Evolutionary conservation across 2,888 invertebrate species (phyloP), one percentile per base, ranked within the genome.

Genomic region (Neoaliturus tenellus): DNA sequence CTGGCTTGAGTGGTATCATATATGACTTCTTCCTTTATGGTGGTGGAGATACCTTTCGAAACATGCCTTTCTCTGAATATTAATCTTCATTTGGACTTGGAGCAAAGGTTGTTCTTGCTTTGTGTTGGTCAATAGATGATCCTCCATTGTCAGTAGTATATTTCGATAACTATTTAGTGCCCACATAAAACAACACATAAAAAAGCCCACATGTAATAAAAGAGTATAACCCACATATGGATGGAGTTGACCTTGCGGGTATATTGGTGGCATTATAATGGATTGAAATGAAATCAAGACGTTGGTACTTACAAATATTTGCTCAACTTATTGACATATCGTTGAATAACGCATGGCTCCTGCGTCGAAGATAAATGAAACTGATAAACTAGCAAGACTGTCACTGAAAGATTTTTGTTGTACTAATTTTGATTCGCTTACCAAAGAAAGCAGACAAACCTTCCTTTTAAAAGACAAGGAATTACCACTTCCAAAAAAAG

Each of bases 11-110:
- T 51, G 89, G 89, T 0, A 88, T 89, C 39, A 88, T 88, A n/a
- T 89, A 89, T 80, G 89, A 89, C 82, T 89, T 89, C 84, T 28
- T 89, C 6, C 51, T 88, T 20, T 89, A 89, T 83, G 87, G 86
- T 33, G 89, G 88, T 6, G 87, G 88, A 44, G 88, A 87, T 20
- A 89, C 88, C 14, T 89, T 89, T 73, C 82, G 86, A 62, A 80
- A 44, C n/a, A 82, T 48, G 33, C 2, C 33, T 23, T 88, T 89
- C 69, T 85, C 88, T 73, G 86, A 86, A 48, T 20, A 88, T 51
- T 83, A 85, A 81, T 86, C 51, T 8, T 80, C 85, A 17, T 28
- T 88, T 2, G 88, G 88, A 0, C 87, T 89, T 83, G 89, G 88
- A 10, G 87, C 87, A 31, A 84, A 89, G 17, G 82, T 89, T 8